Evolutionary conservation across 2,888 invertebrate species (phyloP), one percentile per base, ranked within the genome.

Genomic region (Drosophila koepferae): DNA sequence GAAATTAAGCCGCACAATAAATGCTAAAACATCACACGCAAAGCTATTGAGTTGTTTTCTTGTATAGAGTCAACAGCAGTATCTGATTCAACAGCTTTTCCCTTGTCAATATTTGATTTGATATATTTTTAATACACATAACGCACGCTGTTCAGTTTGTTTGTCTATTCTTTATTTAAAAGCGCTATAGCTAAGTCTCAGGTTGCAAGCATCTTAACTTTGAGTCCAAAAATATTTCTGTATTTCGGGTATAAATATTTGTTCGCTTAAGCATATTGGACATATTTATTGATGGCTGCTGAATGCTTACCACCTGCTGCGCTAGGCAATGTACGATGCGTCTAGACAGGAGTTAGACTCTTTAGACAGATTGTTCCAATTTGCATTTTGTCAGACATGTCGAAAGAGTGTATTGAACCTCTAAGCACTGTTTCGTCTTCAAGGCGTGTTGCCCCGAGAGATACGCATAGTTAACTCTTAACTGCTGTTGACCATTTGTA

Each of bases 301-400:
- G 54, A 63, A 41, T 62, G 68, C 63, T 60, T 63, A 49, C 67
- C 89, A 86, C 86, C 86, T 83, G 83, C 75, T 88, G 86, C 62
- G 60, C 46, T 41, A 70, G 69, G 61, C 61, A 51, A 55, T 41
- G 65, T 61, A 63, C 68, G 72, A 58, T 58, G 40, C 63, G 85
- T 85, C 85, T 85, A 85, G 85, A 85, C 85, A 65, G 68, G 72
- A 67, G 74, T 81, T 71, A 77, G 79, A 81, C 86, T 66, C 66
- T 60, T 56, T 34, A 66, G 48, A 48, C 49, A 54, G 66, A 60
- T 16, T 51, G 61, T 69, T 81, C 65, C 65, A 51, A 81, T 85
- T 89, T 85, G 72, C 89, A 89, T 87, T 72, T 72, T 62, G 43
- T 36, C 65, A 58, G 69, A 44, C 53, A 66, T 60, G 61, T 63